phyloP scores from a whole-genome alignment of 2,113 vertebrate genomes.

The Narcine bancroftii region DNA sequence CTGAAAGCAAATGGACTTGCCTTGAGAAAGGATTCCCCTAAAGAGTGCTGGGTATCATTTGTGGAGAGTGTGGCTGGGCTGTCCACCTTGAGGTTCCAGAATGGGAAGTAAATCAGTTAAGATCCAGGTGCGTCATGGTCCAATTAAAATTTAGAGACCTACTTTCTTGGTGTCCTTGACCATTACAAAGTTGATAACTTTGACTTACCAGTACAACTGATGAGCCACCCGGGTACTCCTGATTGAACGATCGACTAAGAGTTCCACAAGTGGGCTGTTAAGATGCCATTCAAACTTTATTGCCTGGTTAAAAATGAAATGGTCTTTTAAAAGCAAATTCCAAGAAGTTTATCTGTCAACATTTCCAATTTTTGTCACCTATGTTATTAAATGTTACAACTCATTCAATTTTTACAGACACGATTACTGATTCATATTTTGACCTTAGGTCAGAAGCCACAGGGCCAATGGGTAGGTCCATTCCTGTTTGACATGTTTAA shows the following conservation, averaged over 20 bases:
- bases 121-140: not conserved
- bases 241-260: slow-evolving; percentile 65
- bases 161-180: not conserved
- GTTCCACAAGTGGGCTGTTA: slow-evolving; percentile 64
- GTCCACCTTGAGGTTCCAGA: not conserved
- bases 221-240: slow-evolving; percentile 66
- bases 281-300: slow-evolving; percentile 78
- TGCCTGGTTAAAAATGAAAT: slow-evolving; percentile 39
- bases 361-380: not conserved
- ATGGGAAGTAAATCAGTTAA: not conserved
- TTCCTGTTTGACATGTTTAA: not conserved
- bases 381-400: not conserved
- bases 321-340: not conserved
- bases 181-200: not conserved
- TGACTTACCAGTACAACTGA: slow-evolving; percentile 71
- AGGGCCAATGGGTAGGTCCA: not conserved
- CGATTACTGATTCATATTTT: not conserved
- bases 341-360: not conserved
- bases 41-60: not conserved
- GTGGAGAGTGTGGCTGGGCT: not conserved
- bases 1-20: not conserved
- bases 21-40: too few relatives aligned
- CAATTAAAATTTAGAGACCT: not conserved
- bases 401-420: not conserved
- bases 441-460: not conserved